These are phyloP conservation scores for Bedellia somnulentella DNA, from an alignment of 2,888 invertebrate species.

Conservation along the genomic window DNA sequence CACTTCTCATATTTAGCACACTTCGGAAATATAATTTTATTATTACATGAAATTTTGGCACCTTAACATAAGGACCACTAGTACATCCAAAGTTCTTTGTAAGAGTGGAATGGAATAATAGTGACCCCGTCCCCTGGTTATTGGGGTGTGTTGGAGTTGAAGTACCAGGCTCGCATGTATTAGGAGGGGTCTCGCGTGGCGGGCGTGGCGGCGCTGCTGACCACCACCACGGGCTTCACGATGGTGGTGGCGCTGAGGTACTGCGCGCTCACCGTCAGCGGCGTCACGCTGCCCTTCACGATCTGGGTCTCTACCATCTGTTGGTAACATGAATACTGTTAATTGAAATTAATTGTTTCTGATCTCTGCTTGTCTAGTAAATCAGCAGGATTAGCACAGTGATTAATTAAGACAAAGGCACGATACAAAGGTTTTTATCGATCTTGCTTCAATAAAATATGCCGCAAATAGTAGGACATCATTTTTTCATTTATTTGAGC, in stretches of 20 bases:
- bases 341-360: no score
- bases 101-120: not conserved
- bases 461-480: no score
- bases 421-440: no score
- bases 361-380: no score
- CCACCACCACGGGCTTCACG: constrained; percentile 71
- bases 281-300: constrained; percentile 59
- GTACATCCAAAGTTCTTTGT: not conserved
- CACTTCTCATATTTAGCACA: constrained; percentile 25
- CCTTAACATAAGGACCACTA: constrained; percentile 31
- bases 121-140: not conserved
- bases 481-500: no score
- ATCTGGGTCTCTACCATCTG: constrained; percentile 56
- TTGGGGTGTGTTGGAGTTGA: constrained; percentile 11
- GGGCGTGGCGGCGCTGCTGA: constrained; percentile 28
- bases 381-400: no score
- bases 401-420: no score
- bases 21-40: constrained; percentile 20
- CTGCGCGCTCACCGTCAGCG: constrained; percentile 69
- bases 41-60: constrained; percentile 16
- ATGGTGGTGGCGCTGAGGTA: constrained; percentile 64
- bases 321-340: not conserved
- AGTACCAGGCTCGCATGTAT: constrained; percentile 7
- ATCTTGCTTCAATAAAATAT: no score
- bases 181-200: constrained; percentile 14